These are phyloP conservation scores for Crotalus helleri DNA, from an alignment of 2,113 vertebrate species.

Conservation along the genomic window DNA sequence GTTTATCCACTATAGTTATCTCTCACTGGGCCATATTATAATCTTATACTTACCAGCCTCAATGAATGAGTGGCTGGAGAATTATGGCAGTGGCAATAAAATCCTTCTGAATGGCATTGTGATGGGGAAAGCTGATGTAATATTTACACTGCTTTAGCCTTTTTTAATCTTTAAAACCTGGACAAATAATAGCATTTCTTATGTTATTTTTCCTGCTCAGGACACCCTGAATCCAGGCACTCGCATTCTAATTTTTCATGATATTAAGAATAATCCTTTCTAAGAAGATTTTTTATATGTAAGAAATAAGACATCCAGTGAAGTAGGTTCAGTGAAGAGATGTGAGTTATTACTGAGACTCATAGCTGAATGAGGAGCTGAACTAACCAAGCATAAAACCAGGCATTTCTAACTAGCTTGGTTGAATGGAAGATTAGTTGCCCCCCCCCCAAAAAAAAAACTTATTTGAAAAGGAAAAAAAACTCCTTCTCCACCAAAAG, in stretches of 20 bases:
- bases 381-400: not conserved
- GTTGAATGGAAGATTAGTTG: not conserved
- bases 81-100: not conserved
- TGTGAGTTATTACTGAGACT: not conserved
- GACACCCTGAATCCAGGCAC: not conserved
- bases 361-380: conserved; percentile 2
- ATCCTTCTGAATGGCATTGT: not conserved
- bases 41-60: not conserved
- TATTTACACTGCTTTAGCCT: not conserved
- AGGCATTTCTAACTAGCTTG: conserved; percentile 4
- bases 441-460: not conserved
- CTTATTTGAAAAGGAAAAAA: not conserved
- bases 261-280: conserved; percentile 8
- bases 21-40: not conserved
- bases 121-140: not conserved
- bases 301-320: not conserved
- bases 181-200: not conserved
- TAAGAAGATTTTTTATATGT: not conserved
- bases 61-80: not conserved
- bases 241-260: not conserved
- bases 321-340: conserved; percentile 1
- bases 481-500: not conserved
- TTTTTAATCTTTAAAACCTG: not conserved
- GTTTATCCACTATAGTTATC: not conserved
- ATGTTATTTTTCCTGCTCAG: not conserved